phyloP scores from a whole-genome alignment of 2,113 vertebrate species.

The Laterallus jamaicensis region DNA sequence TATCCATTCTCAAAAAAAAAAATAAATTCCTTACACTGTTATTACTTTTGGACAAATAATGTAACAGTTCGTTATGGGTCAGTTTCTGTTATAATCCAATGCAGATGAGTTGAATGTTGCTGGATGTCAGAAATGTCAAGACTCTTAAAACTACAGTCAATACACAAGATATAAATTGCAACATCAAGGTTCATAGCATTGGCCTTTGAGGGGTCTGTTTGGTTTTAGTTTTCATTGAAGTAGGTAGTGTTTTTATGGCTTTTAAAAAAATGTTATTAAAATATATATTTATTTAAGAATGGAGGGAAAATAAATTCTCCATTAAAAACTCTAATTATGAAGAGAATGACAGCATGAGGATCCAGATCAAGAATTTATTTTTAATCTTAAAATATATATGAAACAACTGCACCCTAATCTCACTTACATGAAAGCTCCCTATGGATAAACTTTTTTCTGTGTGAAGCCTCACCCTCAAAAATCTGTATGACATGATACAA shows the following conservation, averaged over 20 bases:
- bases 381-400: not conserved
- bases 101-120: not conserved
- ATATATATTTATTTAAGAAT: not conserved
- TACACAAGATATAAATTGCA: not conserved
- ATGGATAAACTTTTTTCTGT: not conserved
- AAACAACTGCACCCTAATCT: not conserved
- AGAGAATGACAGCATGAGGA: not conserved
- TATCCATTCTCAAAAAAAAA: too few species aligned
- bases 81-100: not conserved
- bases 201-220: not conserved
- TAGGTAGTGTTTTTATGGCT: not conserved
- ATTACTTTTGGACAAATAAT: too few species aligned
- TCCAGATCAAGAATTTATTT: not conserved
- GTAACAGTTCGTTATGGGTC: not conserved
- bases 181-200: not conserved
- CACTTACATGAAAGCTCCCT: not conserved
- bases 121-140: not conserved
- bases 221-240: not conserved
- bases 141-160: not conserved
- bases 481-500: not conserved
- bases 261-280: not conserved
- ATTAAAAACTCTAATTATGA: not conserved
- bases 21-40: too few species aligned
- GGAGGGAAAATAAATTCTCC: not conserved
- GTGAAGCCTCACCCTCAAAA: not conserved